phyloP scores from a whole-genome alignment of 1,140 invertebrate species.

The Sweltsa coloradensis region DNA sequence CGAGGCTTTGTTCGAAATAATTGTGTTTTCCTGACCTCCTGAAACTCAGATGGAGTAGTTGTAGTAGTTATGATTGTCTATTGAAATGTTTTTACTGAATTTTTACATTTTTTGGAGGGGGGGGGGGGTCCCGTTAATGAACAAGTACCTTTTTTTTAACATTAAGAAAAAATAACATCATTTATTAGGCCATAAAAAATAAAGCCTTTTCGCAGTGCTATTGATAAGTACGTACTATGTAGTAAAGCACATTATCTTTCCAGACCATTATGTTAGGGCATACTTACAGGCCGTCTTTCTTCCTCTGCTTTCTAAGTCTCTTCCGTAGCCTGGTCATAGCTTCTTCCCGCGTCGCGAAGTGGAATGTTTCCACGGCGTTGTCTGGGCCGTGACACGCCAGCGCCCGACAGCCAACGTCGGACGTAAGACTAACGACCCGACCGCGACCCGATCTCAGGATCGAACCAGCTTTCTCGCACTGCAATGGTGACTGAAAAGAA shows the following conservation, averaged over 20 bases:
- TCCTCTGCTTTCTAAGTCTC: conserved; percentile 57
- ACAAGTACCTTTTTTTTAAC: too few relatives aligned
- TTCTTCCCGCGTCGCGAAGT: conserved; percentile 63
- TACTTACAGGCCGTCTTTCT: conserved; percentile 42
- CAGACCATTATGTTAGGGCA: neutral
- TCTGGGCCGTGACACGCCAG: conserved; percentile 76
- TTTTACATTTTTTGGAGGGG: too few relatives aligned
- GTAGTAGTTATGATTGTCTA: too few relatives aligned
- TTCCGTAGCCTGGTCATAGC: conserved; percentile 54
- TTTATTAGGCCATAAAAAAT: too few relatives aligned
- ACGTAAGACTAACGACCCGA: conserved; percentile 49
- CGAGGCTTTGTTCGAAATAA: too few relatives aligned
- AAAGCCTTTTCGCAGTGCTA: too few relatives aligned
- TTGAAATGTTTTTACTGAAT: too few relatives aligned
- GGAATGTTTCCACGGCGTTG: conserved; percentile 70
- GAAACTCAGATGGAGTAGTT: too few relatives aligned
- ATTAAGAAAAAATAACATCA: too few relatives aligned
- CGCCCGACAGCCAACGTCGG: conserved; percentile 51
- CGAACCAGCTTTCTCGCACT: conserved; percentile 58
- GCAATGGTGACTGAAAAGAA: conserved; percentile 44
- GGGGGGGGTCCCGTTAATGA: too few relatives aligned
- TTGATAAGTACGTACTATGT: neutral
- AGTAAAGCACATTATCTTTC: neutral
- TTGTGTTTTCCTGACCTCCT: too few relatives aligned
- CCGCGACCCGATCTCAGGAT: conserved; percentile 64